Percentiles rank a stretch among this genome's conserved stretches.
Conservation (phyloP, 2,113 vertebrate genomes). For the Oxyura jamaicensis region DNA sequence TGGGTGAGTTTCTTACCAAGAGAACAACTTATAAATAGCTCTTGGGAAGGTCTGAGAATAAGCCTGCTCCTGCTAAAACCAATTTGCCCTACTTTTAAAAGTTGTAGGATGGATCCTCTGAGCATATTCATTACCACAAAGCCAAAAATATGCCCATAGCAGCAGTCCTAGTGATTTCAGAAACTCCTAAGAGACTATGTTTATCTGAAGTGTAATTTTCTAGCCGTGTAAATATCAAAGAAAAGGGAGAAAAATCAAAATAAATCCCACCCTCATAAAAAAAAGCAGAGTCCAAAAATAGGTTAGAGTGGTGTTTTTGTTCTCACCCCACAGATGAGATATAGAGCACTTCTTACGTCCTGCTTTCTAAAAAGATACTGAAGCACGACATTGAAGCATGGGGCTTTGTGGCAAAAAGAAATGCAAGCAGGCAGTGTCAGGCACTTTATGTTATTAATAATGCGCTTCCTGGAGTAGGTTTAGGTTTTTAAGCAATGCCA, state of each 20-base stretch:
- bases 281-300: background rate
- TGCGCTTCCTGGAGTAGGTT: background rate
- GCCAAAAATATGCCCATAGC: background rate
- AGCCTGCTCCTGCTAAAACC: background rate
- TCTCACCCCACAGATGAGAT: background rate
- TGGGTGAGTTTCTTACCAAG: background rate
- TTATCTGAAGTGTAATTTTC: background rate
- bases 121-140: background rate
- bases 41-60: background rate
- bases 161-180: background rate
- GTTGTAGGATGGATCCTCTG: background rate
- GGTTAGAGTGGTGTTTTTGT: background rate
- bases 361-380: background rate
- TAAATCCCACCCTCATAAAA: background rate
- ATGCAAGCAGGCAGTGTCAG: background rate
- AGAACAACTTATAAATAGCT: background rate
- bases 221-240: background rate
- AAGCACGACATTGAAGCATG: background rate
- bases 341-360: background rate
- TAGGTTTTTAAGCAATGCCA: background rate
- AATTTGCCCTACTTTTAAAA: background rate
- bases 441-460: background rate
- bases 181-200: background rate
- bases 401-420: background rate
- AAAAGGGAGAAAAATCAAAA: background rate